Evolutionary conservation across 1,140 invertebrate genomes (phyloP), one percentile per base, ranked within the genome.

Genomic region (Phocides pigmalion): DNA sequence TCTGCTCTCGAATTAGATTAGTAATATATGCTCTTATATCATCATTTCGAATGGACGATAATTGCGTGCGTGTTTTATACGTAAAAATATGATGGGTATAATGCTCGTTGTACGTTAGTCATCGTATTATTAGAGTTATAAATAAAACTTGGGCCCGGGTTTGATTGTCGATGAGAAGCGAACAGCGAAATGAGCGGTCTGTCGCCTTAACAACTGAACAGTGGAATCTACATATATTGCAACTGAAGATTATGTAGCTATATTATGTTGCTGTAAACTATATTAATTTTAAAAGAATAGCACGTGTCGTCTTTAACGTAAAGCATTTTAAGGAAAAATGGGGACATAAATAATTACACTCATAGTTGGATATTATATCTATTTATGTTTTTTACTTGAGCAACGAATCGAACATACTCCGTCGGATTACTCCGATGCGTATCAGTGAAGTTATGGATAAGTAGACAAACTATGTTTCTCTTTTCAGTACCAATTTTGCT

Each of bases 1-100:
- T 51, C 54, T n/a, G n/a, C n/a, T 65, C 61, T 66, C 65, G 58
- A 76, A 75, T 76, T 79, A 74, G 64, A 74, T 56, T 70, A 68
- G 68, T 81, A 79, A 83, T 81, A 72, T 66, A 72, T 79, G 74
- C 73, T 72, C 72, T 76, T 74, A 74, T 69, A 66, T 69, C 68
- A 72, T 76, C 72, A 76, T 80, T 78, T 72, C 50, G 65, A 73
- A 73, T 75, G 67, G 69, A 44, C 64, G 59, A 74, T 81, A 80
- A 81, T 80, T 83, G 79, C 62, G 44, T 64, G 67, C 74, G 73
- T 76, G 70, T 75, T 73, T 79, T 76, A 74, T 76, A 77, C 68
- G 59, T 82, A 72, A 80, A 78, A 80, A 81, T 81, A 77, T 76
- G 74, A 76, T 68, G 62, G 44, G 68, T 64, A 74, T 79, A 78